These are phyloP conservation scores for Myotis vivesi DNA, from an alignment of 2,797 vertebrate species.

Conservation along the genomic window DNA sequence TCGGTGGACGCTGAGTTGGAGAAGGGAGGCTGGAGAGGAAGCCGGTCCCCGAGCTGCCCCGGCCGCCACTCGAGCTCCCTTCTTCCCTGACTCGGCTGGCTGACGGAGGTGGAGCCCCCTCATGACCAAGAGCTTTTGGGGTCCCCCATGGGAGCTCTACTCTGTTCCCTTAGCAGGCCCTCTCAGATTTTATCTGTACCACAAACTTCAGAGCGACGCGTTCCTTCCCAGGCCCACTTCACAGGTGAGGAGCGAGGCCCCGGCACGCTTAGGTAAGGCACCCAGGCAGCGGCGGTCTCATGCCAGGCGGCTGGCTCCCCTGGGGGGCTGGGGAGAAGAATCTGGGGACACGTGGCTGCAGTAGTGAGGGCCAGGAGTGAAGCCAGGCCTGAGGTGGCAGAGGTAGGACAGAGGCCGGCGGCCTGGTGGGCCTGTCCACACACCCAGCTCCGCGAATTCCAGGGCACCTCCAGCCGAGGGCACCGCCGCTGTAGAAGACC, in stretches of 20 bases:
- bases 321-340: not conserved
- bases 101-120: accelerated
- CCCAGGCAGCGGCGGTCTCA: too few relatives aligned
- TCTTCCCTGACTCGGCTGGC: not conserved
- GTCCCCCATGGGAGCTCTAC: not conserved
- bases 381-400: accelerated
- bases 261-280: not conserved
- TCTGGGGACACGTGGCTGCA: too few relatives aligned
- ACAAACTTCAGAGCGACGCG: not conserved
- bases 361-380: not conserved
- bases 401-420: not conserved
- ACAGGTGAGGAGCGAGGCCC: not conserved
- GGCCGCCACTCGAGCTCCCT: too few relatives aligned
- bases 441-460: accelerated
- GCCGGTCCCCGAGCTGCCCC: accelerated
- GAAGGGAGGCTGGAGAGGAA: not conserved
- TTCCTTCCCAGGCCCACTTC: not conserved
- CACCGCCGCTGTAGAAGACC: too few relatives aligned
- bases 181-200: not conserved
- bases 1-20: accelerated
- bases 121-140: not conserved
- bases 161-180: not conserved
- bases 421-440: accelerated
- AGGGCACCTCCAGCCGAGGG: too few relatives aligned
- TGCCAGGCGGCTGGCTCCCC: not conserved